Evolutionary conservation across 2,797 vertebrate genomes (phyloP).

Genomic region (Coendou prehensilis): DNA sequence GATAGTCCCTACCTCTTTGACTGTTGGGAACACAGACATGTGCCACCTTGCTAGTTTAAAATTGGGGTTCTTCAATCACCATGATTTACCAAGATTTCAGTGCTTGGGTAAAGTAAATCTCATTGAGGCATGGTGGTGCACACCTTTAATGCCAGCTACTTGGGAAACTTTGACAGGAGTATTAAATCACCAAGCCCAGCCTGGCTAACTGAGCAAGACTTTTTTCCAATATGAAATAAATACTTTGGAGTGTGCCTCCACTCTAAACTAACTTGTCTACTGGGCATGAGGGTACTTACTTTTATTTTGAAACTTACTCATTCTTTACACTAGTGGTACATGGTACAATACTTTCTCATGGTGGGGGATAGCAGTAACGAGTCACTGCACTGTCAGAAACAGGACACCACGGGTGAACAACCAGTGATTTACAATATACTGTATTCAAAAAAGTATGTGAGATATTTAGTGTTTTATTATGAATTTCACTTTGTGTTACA

Average conservation of each 20-base stretch:
- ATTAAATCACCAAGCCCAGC: background rate
- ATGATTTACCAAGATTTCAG: background rate
- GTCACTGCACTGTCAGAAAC: background rate
- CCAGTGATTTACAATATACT: background rate
- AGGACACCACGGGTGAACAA: background rate
- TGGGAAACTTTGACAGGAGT: background rate
- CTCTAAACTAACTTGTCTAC: too few species aligned
- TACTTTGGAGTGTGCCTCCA: background rate
- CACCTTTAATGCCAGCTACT: background rate
- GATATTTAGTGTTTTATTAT: background rate
- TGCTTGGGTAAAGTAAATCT: background rate
- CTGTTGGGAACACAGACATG: background rate
- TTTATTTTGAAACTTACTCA: background rate
- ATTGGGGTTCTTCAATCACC: background rate
- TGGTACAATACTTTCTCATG: background rate
- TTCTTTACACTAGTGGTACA: background rate
- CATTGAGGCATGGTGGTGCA: background rate
- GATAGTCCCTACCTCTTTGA: background rate
- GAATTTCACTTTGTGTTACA: background rate
- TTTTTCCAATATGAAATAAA: background rate
- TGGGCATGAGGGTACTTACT: background rate
- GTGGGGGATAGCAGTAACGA: background rate
- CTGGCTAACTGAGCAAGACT: background rate
- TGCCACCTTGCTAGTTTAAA: background rate
- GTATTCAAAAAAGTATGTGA: background rate